Conservation (phyloP, 2,888 invertebrate genomes). For the Listrodromus nycthemerus region DNA sequence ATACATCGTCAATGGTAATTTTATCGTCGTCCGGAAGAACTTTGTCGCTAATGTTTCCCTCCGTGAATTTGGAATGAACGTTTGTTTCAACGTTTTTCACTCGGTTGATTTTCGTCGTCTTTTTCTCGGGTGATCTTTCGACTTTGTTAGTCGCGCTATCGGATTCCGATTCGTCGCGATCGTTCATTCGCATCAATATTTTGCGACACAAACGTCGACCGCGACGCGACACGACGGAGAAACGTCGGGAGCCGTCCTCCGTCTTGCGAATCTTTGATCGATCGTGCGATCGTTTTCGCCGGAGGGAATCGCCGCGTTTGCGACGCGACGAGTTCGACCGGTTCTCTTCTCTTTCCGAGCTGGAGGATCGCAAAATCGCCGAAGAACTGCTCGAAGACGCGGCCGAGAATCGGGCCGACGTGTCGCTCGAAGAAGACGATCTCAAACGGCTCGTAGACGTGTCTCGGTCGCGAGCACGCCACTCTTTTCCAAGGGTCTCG, state of each 20-base stretch:
- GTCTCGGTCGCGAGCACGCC: too few species aligned
- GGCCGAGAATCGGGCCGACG: background rate
- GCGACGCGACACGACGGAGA: background rate
- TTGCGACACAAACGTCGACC: background rate
- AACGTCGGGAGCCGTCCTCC: background rate
- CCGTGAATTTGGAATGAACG: too few species aligned
- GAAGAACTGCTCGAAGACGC: background rate
- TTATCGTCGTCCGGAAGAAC: background rate
- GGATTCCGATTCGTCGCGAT: background rate
- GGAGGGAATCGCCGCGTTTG: background rate
- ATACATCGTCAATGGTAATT: background rate
- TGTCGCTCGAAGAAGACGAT: slow-evolving; percentile 22
- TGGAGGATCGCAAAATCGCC: background rate
- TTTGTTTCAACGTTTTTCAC: too few species aligned
- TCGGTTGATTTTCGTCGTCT: too few species aligned
- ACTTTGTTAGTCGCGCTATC: background rate
- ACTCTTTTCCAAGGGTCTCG: too few species aligned
- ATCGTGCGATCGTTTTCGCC: background rate
- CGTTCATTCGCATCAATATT: background rate
- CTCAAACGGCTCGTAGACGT: slow-evolving; percentile 32
- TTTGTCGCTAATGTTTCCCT: background rate
- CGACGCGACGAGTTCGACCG: background rate
- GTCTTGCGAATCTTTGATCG: background rate
- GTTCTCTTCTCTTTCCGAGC: slow-evolving; percentile 25
- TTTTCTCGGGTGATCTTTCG: background rate